Evolutionary conservation across 2,797 vertebrate genomes (phyloP).

Genomic region (Gouania willdenowi): DNA sequence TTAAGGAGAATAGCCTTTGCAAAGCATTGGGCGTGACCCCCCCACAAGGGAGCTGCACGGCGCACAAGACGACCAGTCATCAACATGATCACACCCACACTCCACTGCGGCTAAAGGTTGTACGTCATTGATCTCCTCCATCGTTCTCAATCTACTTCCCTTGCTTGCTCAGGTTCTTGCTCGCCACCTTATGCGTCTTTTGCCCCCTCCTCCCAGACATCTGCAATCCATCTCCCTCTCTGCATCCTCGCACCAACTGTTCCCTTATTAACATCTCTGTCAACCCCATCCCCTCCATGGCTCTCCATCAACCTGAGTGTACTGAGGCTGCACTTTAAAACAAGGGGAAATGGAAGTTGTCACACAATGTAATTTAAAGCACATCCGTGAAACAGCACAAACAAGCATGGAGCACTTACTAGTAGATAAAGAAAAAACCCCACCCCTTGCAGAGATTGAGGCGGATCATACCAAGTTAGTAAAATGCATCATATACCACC

Average conservation of each 20-base stretch:
- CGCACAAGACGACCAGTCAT: slow-evolving; percentile 1
- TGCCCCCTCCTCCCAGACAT: slow-evolving; percentile 41
- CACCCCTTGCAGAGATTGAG: slow-evolving; percentile 30
- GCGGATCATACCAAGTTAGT: slow-evolving; percentile 12
- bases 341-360: too few species aligned
- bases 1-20: too few species aligned
- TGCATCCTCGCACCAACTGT: slow-evolving; percentile 55
- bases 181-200: slow-evolving; percentile 26
- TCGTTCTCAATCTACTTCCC: slow-evolving; percentile 29
- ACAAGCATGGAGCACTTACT: slow-evolving; percentile 1
- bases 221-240: slow-evolving; percentile 49
- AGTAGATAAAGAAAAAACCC: slow-evolving; percentile 23
- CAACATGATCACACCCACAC: slow-evolving; percentile 37
- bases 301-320: neutral
- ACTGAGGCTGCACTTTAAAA: slow-evolving; percentile 1
- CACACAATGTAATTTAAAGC: too few species aligned
- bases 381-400: slow-evolving; percentile 23
- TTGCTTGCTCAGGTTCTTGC: slow-evolving; percentile 17
- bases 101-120: slow-evolving; percentile 49
- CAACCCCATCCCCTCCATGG: neutral
- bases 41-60: neutral
- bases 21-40: too few species aligned
- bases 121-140: slow-evolving; percentile 36
- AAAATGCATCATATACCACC: slow-evolving; percentile 23
- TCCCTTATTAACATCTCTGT: slow-evolving; percentile 35